These are phyloP conservation scores for Rhogogaster chlorosoma DNA, from an alignment of 2,888 invertebrate species.

Conservation along the genomic window DNA sequence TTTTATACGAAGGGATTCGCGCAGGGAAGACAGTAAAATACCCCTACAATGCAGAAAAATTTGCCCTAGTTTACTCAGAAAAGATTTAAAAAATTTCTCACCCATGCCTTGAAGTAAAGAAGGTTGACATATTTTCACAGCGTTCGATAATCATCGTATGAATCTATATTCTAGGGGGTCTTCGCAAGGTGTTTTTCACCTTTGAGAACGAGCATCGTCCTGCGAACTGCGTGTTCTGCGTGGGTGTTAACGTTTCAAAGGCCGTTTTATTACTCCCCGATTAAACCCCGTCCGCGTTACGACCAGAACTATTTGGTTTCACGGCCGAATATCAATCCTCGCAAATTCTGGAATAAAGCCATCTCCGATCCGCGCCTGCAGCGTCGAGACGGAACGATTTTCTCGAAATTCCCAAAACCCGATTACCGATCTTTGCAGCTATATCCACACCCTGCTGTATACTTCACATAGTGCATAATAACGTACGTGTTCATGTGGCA, in stretches of 20 bases:
- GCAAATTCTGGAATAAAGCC: constrained; percentile 59
- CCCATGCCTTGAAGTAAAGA: background rate
- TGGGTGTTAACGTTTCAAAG: constrained; percentile 63
- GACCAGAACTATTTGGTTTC: constrained; percentile 65
- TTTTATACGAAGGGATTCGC: background rate
- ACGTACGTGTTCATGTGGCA: background rate
- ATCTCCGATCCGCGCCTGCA: background rate
- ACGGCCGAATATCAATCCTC: constrained; percentile 63
- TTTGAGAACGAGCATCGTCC: background rate
- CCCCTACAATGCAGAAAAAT: background rate
- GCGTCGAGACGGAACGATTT: background rate
- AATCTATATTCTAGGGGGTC: constrained; percentile 25
- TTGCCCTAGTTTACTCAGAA: background rate
- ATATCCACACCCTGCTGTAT: background rate
- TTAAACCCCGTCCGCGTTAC: constrained; percentile 56
- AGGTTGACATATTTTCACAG: background rate
- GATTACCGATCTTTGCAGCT: background rate
- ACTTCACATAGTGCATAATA: background rate
- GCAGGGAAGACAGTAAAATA: background rate
- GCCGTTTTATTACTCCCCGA: constrained; percentile 62
- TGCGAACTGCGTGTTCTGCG: constrained; percentile 51
- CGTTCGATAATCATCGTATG: background rate
- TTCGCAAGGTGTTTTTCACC: constrained; percentile 31
- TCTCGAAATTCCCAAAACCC: background rate
- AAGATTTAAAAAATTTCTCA: too few relatives aligned